Conservation (phyloP, 2,888 invertebrate genomes). For the Brassicogethes aeneus region DNA sequence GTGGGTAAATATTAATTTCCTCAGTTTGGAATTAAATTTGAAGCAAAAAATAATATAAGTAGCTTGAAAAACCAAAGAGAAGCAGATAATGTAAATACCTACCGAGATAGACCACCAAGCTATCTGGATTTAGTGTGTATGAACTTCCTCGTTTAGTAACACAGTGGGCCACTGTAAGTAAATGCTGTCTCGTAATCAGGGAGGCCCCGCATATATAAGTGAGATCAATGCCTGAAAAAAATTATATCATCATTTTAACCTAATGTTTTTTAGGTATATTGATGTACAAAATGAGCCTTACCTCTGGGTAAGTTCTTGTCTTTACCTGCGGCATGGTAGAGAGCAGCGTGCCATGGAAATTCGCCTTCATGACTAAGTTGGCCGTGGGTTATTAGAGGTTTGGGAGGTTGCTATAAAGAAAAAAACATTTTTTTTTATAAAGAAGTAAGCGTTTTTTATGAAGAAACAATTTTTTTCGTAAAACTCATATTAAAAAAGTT, state of each 20-base stretch:
- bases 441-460: constrained; percentile 2
- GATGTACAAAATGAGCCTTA: too few relatives aligned
- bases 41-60: too few relatives aligned
- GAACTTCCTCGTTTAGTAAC: constrained; percentile 28
- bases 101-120: constrained; percentile 32
- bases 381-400: constrained; percentile 51
- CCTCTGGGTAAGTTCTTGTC: too few relatives aligned
- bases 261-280: too few relatives aligned
- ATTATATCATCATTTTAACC: too few relatives aligned
- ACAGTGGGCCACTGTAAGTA: constrained; percentile 37
- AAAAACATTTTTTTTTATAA: too few relatives aligned
- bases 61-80: too few relatives aligned
- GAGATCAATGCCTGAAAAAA: constrained; percentile 26
- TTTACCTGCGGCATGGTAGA: constrained; percentile 44
- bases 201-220: constrained; percentile 36
- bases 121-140: constrained; percentile 23
- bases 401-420: constrained; percentile 30
- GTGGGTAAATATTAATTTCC: too few relatives aligned
- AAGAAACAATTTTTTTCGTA: too few relatives aligned
- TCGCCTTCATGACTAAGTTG: constrained; percentile 51
- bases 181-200: constrained; percentile 26
- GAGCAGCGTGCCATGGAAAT: constrained; percentile 61
- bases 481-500: neutral
- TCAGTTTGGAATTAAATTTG: too few relatives aligned
- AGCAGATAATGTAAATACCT: too few relatives aligned